Evolutionary conservation across 2,797 vertebrate genomes (phyloP).

Genomic region (Bryconaethiops microstoma): DNA sequence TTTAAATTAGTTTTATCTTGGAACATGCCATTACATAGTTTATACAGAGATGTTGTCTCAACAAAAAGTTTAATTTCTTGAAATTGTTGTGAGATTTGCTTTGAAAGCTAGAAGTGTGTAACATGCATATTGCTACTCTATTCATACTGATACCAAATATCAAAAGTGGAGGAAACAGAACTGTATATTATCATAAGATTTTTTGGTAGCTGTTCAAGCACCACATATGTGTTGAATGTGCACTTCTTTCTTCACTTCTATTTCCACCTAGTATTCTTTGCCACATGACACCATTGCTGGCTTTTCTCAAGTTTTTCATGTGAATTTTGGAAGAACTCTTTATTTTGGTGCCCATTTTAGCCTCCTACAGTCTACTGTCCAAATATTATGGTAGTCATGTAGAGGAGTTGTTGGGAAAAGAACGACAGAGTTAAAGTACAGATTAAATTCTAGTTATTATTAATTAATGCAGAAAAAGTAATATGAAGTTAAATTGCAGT

Average conservation of each 20-base stretch:
- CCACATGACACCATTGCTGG: neutral
- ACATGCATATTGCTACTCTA: conserved; percentile 3
- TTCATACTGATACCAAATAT: conserved; percentile 13
- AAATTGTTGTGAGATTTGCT: neutral
- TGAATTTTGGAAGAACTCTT: neutral
- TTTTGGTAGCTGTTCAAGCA: conserved; percentile 1
- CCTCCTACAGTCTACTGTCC: neutral
- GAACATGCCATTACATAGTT: neutral
- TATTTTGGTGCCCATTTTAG: neutral
- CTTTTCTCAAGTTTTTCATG: neutral
- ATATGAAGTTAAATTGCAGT: neutral
- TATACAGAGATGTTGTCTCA: neutral
- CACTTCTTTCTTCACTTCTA: neutral
- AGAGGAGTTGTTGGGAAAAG: neutral
- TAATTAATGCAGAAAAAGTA: neutral
- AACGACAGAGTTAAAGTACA: neutral
- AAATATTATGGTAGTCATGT: neutral
- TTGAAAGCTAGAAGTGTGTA: neutral
- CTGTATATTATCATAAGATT: neutral
- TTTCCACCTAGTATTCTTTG: neutral
- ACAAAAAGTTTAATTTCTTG: neutral
- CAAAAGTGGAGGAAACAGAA: neutral
- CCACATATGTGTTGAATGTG: neutral
- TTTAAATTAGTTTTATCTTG: neutral
- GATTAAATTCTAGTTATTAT: neutral